Percentiles rank a stretch among this genome's conserved stretches.
phyloP scores from a whole-genome alignment of 2,888 invertebrate genomes.

The Autographa pulchrina region DNA sequence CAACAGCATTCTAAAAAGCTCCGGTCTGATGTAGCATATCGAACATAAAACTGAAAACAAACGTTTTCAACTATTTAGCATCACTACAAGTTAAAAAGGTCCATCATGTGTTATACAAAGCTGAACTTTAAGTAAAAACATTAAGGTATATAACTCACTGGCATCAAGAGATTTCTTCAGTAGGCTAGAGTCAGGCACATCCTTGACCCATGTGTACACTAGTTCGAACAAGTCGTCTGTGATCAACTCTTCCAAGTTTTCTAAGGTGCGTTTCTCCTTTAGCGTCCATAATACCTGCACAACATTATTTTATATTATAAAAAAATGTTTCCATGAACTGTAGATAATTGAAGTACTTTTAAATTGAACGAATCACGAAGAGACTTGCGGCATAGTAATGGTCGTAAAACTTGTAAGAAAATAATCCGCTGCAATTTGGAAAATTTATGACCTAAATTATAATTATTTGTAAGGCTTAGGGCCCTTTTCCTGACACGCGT shows the following conservation, averaged over 20 bases:
- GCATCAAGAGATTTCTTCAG: constrained; percentile 96
- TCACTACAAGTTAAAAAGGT: too few relatives aligned
- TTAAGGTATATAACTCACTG: constrained; percentile 67
- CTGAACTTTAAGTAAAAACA: not conserved
- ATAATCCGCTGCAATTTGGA: too few relatives aligned
- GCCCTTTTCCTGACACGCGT: too few relatives aligned
- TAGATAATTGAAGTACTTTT: too few relatives aligned
- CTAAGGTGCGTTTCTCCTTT: constrained; percentile 90
- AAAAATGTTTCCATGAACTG: not conserved
- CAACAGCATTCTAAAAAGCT: constrained; percentile 93
- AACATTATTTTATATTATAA: not conserved
- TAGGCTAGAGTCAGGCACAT: constrained; percentile 92
- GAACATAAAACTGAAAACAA: constrained; percentile 92
- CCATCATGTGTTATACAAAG: too few relatives aligned
- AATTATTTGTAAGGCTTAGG: too few relatives aligned
- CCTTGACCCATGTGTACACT: constrained; percentile 93
- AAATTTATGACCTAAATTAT: too few relatives aligned
- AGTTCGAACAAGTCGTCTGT: constrained; percentile 93
- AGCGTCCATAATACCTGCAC: constrained; percentile 88
- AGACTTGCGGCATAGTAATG: too few relatives aligned
- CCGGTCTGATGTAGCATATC: constrained; percentile 95
- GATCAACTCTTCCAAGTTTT: constrained; percentile 91
- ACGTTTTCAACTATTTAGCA: too few relatives aligned
- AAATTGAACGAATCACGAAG: too few relatives aligned
- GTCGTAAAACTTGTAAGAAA: too few relatives aligned